Conservation (phyloP, 2,888 invertebrate species). For the Salticus scenicus region DNA sequence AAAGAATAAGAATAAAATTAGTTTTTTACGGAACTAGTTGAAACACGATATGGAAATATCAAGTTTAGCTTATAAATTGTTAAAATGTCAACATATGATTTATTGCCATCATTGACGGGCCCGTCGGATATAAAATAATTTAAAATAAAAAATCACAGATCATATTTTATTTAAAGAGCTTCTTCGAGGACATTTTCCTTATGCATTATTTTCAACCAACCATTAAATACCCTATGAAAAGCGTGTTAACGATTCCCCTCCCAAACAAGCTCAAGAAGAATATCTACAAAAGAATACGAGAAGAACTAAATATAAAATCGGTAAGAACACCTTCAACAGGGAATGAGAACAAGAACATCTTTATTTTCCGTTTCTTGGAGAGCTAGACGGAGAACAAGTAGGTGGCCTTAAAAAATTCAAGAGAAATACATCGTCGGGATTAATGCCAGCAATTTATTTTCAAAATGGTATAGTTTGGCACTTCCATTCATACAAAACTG, state of each 20-base stretch:
- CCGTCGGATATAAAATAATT: too few species aligned
- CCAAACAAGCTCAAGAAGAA: not conserved
- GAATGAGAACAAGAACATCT: not conserved
- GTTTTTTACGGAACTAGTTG: too few species aligned
- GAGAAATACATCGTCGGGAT: constrained; percentile 7
- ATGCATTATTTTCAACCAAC: constrained; percentile 3
- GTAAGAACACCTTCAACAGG: not conserved
- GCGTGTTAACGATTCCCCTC: not conserved
- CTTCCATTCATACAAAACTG: constrained; percentile 64
- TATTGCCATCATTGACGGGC: too few species aligned
- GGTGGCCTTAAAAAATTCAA: constrained; percentile 7
- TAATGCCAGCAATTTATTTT: not conserved
- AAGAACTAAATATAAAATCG: constrained; percentile 22
- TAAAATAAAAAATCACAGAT: not conserved
- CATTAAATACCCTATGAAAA: not conserved
- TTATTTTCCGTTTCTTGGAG: not conserved
- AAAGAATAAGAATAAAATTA: too few species aligned
- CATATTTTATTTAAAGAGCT: not conserved
- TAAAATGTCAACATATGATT: too few species aligned
- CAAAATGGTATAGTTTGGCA: constrained; percentile 35
- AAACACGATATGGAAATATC: too few species aligned
- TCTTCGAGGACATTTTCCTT: not conserved
- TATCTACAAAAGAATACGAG: constrained; percentile 1
- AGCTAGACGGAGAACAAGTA: constrained; percentile 25
- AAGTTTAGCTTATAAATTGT: too few species aligned